These are phyloP conservation scores for Amphiprion percula DNA, from an alignment of 2,113 vertebrate species.

Conservation along the genomic window DNA sequence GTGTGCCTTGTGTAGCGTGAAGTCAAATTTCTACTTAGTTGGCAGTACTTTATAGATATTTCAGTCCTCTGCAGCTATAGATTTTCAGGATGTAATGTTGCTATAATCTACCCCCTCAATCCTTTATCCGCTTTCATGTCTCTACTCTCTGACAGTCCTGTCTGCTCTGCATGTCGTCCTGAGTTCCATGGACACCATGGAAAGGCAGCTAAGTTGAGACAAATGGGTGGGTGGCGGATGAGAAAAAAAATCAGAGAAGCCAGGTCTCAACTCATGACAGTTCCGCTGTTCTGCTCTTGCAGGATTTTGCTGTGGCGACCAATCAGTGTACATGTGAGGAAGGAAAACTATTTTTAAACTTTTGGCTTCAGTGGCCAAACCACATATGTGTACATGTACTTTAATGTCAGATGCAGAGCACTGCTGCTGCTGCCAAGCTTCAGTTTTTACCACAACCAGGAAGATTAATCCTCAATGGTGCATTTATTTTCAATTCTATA, in stretches of 20 bases:
- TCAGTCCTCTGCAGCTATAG: too few relatives aligned
- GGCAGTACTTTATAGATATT: too few relatives aligned
- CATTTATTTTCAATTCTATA: constrained; percentile 11
- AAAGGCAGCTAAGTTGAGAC: constrained; percentile 4
- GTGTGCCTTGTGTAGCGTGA: too few relatives aligned
- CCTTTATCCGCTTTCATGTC: too few relatives aligned
- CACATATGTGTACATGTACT: background rate
- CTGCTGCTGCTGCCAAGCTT: background rate
- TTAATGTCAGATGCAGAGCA: background rate
- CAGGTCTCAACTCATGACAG: background rate
- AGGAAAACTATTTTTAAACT: background rate
- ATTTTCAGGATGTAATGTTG: background rate
- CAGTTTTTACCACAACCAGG: background rate
- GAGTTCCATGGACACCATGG: background rate
- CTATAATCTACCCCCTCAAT: background rate
- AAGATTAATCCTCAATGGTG: constrained; percentile 6
- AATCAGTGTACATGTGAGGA: background rate
- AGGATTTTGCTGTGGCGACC: constrained; percentile 1
- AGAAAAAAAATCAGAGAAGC: background rate
- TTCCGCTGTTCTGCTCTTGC: background rate
- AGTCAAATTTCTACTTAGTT: too few relatives aligned
- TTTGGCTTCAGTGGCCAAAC: background rate
- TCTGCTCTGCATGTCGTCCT: constrained; percentile 15
- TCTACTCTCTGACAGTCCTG: constrained; percentile 13
- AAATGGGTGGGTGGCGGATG: constrained; percentile 9